Evolutionary conservation across 2,113 vertebrate genomes (phyloP).

Genomic region (Potamarius usumacintae): DNA sequence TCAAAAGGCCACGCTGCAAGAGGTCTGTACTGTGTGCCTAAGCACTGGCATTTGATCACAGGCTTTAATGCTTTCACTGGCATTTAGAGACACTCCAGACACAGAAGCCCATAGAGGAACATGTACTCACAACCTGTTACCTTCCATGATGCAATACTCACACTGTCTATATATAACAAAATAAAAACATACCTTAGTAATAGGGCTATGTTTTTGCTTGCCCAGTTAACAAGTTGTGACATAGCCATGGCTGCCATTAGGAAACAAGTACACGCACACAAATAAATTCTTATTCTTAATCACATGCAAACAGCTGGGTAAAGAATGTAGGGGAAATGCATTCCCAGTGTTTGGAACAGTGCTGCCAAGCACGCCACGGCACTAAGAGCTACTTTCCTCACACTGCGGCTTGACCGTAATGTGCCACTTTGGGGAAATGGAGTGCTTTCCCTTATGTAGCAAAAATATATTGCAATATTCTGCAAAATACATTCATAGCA

Average conservation of each 20-base stretch:
- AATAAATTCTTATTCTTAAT: slow-evolving; percentile 33
- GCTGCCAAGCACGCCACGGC: slow-evolving; percentile 27
- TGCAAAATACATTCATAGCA: not conserved
- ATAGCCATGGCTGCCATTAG: not conserved
- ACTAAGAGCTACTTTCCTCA: slow-evolving; percentile 32
- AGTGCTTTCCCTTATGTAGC: not conserved
- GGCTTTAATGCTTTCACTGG: slow-evolving; percentile 37
- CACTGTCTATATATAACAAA: slow-evolving; percentile 5
- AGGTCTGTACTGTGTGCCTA: slow-evolving; percentile 34
- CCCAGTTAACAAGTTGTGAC: slow-evolving; percentile 33
- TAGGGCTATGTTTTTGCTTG: slow-evolving; percentile 25
- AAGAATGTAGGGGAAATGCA: slow-evolving; percentile 48
- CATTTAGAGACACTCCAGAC: slow-evolving; percentile 35
- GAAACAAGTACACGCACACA: slow-evolving; percentile 9
- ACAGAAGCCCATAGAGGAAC: slow-evolving; percentile 26
- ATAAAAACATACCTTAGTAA: slow-evolving; percentile 22
- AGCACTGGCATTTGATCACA: slow-evolving; percentile 26
- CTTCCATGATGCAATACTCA: slow-evolving; percentile 28
- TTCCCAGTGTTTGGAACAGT: slow-evolving; percentile 35
- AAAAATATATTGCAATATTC: not conserved
- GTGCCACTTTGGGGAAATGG: not conserved
- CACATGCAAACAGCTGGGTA: slow-evolving; percentile 49
- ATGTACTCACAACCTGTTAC: slow-evolving; percentile 12
- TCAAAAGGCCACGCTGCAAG: slow-evolving; percentile 44
- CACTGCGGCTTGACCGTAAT: slow-evolving; percentile 9